A percentile compares a stretch with the other conserved stretches of the same genome.
Conservation (phyloP, 2,113 vertebrate species). For the Otus sunia region DNA sequence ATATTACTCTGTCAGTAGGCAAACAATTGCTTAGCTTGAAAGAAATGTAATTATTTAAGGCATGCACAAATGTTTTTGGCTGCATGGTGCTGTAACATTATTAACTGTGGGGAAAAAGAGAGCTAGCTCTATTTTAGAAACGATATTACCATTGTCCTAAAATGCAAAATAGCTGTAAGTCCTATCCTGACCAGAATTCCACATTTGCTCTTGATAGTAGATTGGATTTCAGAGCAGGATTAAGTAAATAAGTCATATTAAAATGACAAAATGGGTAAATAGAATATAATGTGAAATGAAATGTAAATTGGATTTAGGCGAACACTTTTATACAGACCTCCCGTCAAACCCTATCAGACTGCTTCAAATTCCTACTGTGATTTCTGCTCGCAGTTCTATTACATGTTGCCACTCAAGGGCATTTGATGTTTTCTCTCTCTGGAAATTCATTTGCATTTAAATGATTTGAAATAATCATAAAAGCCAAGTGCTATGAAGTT, state of each 20-base stretch:
- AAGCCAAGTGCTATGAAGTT: constrained; percentile 90
- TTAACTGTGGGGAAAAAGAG: neutral
- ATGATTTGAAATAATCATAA: constrained; percentile 91
- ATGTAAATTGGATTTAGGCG: constrained; percentile 84
- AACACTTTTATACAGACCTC: constrained; percentile 75
- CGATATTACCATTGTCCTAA: constrained; percentile 29
- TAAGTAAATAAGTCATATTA: constrained; percentile 81
- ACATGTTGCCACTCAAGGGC: constrained; percentile 85
- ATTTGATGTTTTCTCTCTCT: constrained; percentile 85
- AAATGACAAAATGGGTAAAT: constrained; percentile 81
- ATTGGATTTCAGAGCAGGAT: constrained; percentile 73
- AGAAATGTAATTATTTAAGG: constrained; percentile 53
- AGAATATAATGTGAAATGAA: constrained; percentile 78
- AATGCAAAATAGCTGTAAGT: constrained; percentile 31
- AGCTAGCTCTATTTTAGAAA: constrained; percentile 6
- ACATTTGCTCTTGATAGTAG: constrained; percentile 43
- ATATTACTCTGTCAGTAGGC: constrained; percentile 48
- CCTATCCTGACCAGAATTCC: constrained; percentile 53
- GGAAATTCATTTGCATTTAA: constrained; percentile 91
- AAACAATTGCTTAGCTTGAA: constrained; percentile 59
- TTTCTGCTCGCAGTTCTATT: constrained; percentile 73
- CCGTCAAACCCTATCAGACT: constrained; percentile 74
- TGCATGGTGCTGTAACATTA: neutral
- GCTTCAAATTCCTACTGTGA: constrained; percentile 75
- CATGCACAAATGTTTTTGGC: constrained; percentile 22